phyloP scores from a whole-genome alignment of 2,888 invertebrate species.

The Tetranychus piercei region DNA sequence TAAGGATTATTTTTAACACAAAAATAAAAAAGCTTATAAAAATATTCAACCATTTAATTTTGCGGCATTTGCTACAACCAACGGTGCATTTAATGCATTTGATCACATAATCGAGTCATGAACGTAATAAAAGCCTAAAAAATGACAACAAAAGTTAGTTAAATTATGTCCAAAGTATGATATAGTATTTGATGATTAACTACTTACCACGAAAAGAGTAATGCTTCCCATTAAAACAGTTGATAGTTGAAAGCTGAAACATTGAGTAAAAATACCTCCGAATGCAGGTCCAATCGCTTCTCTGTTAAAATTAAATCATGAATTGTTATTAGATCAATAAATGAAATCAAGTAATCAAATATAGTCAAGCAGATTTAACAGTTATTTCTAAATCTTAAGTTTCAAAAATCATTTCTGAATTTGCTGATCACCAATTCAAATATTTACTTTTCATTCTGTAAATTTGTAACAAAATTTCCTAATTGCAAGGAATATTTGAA shows the following conservation, averaged over 20 bases:
- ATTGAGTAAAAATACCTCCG: conserved; percentile 1
- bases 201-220: not conserved
- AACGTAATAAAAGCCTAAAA: not conserved
- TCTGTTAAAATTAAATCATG: not conserved
- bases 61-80: too few species aligned
- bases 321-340: not conserved
- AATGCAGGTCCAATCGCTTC: not conserved
- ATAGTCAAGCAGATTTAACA: too few species aligned
- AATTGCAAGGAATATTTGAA: too few species aligned
- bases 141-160: not conserved
- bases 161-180: not conserved
- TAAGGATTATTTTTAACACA: too few species aligned
- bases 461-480: too few species aligned
- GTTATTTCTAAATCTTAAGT: too few species aligned
- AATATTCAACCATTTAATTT: too few species aligned
- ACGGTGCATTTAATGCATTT: not conserved
- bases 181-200: not conserved
- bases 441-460: too few species aligned
- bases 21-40: too few species aligned
- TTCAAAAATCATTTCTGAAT: too few species aligned
- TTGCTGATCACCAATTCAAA: too few species aligned
- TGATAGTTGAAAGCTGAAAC: not conserved
- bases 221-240: not conserved
- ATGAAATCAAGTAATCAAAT: not conserved
- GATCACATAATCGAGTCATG: not conserved